Evolutionary conservation across 2,888 invertebrate species (phyloP).

Genomic region (Nephrotoma appendiculata): DNA sequence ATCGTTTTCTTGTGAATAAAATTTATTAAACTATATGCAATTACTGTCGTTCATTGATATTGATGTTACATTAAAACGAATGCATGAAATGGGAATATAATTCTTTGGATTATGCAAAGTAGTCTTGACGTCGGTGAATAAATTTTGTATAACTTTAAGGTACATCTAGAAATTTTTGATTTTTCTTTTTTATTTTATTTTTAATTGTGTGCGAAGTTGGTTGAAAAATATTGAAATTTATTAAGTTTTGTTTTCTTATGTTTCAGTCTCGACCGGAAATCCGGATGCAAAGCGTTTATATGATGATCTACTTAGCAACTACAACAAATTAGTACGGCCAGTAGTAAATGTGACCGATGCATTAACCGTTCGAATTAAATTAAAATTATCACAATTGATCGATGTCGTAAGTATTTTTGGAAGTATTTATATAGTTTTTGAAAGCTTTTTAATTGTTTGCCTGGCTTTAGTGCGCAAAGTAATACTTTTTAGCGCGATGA

Average conservation of each 20-base stretch:
- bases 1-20: neutral
- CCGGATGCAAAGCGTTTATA: constrained; percentile 79
- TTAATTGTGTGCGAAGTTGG: neutral
- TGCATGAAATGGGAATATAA: neutral
- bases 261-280: constrained; percentile 68
- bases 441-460: too few relatives aligned
- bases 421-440: neutral
- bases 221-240: neutral
- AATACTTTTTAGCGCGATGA: too few relatives aligned
- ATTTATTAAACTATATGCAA: neutral
- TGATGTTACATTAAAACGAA: neutral
- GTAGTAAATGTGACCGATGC: constrained; percentile 76
- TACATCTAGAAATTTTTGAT: neutral
- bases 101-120: too few relatives aligned
- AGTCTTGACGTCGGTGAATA: neutral
- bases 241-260: neutral
- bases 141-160: neutral
- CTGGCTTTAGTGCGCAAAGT: too few relatives aligned
- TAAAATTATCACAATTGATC: constrained; percentile 77
- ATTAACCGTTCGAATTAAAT: constrained; percentile 71
- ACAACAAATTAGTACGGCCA: constrained; percentile 76
- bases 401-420: constrained; percentile 41
- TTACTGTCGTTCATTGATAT: neutral
- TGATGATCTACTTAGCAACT: constrained; percentile 74
- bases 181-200: neutral